Evolutionary conservation across 2,113 vertebrate species (phyloP), one percentile per base, ranked within the genome.

Genomic region (Ailurus styani): DNA sequence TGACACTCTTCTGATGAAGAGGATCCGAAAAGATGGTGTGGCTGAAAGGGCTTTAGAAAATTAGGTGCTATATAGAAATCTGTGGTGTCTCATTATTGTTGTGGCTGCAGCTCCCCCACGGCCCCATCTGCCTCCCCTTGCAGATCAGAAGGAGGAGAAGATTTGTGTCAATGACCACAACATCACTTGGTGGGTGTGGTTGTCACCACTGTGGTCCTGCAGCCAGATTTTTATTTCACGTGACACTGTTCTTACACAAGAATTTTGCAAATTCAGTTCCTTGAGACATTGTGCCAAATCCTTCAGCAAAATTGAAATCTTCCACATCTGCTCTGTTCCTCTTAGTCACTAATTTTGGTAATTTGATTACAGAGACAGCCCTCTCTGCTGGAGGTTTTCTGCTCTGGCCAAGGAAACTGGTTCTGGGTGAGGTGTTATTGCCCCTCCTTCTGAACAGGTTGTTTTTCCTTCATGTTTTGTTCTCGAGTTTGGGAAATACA

Each of bases 181-280:
- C 27, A 7, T 89, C 54, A 4, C 60, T 83, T 45, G 78, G 83
- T 45, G 34, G 62, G 72, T 37, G 66, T 34, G 47, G 34, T n/a
- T 62, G 54, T 84, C 72, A 70, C 60, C 54, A 45, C n/a, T 79
- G 54, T 68, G 75, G 54, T 83, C 86, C 62, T 3, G 2, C 34
- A 94, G 91, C 82, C 89, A 89, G 86, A 89, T 95, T 96, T 85
- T 85, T 45, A 54, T 66, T 70, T 27, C 96, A 97, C 0, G 11
- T 96, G 89, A 96, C 12, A 7, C 47, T 73, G 42, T 86, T 72
- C 81, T 93, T 94, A 89, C 2, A 0, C 77, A 95, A 93, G 96
- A 91, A 93, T 90, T 89, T 96, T 97, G 87, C 96, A 97, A 52
- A 97, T 91, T 79, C 96, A 66, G 89, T 96, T 95, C 79, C 95